Percentiles rank a stretch among this genome's conserved stretches.
Evolutionary conservation across 1,140 invertebrate species (phyloP).

Genomic region (Tachypleus tridentatus): DNA sequence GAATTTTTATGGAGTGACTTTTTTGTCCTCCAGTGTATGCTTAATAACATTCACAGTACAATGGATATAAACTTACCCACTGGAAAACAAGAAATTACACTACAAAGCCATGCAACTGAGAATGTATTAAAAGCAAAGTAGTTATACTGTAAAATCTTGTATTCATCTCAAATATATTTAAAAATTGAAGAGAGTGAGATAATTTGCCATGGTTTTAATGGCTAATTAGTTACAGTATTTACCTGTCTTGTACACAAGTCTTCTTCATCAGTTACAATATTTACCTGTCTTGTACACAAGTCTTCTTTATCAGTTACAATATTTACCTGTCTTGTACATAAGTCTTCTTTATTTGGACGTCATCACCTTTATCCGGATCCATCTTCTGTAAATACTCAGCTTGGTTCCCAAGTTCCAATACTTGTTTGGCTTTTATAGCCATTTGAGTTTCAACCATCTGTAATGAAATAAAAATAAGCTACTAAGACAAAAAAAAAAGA

Average conservation of each 20-base stretch:
- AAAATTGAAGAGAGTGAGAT: too few relatives aligned
- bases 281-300: conserved; percentile 61
- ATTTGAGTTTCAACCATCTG: conserved; percentile 90
- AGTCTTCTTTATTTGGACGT: conserved; percentile 86
- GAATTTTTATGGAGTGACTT: too few relatives aligned
- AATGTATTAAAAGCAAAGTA: too few relatives aligned
- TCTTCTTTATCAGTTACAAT: conserved; percentile 52
- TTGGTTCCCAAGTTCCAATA: conserved; percentile 83
- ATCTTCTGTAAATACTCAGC: conserved; percentile 84
- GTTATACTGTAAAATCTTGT: too few relatives aligned
- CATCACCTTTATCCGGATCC: conserved; percentile 86
- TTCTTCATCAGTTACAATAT: conserved; percentile 50
- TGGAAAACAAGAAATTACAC: too few relatives aligned
- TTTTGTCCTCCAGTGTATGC: too few relatives aligned
- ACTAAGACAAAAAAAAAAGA: too few relatives aligned
- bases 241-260: conserved; percentile 64
- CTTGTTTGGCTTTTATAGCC: conserved; percentile 82
- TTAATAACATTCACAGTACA: too few relatives aligned
- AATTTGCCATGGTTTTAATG: too few relatives aligned
- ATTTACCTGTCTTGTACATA: conserved; percentile 58
- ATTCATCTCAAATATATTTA: too few relatives aligned
- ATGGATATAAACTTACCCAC: too few relatives aligned
- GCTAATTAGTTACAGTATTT: neutral
- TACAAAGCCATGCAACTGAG: too few relatives aligned
- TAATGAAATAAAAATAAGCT: conserved; percentile 45